Evolutionary conservation across 2,888 invertebrate genomes (phyloP), one percentile per base, ranked within the genome.

Genomic region (Eupsilia transversa): DNA sequence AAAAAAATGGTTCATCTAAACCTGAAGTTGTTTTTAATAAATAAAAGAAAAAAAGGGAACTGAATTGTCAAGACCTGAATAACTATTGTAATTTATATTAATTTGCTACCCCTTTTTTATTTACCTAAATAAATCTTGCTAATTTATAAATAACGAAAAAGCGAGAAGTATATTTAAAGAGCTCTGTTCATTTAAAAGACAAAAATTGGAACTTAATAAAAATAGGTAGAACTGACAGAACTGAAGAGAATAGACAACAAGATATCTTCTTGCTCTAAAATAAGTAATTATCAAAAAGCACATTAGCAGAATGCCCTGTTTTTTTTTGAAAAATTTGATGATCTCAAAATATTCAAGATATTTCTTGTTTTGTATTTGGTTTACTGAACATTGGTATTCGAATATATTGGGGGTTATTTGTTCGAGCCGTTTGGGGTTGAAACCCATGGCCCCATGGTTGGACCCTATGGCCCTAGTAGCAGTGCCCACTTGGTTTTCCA

Each of bases 161-260:
- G 14, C 35, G 20, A 60, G 41, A 61, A 23, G 35, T 65, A 70
- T 61, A 72, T n/a, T n/a, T 64, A 72, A 52, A 35, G 10, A 72
- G 27, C 52, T 52, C 10, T 33, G 33, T 64, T 69, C 57, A 5
- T 54, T 65, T 71, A 43, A 52, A 69, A 72, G 54, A 30, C 41
- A 56, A 56, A 41, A 41, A 41, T 41, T 75, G 7, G 0, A 68
- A 61, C 17, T 35, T 59, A 77, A 63, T 68, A 65, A 68, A 69
- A 73, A 69, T 64, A 57, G 33, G 63, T 14, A 57, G 23, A 72
- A 72, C 43, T n/a, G n/a, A n/a, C n/a, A n/a, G n/a, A n/a, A n/a
- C n/a, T n/a, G n/a, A n/a, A n/a, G n/a, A n/a, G n/a, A n/a, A 27
- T 66, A 43, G 38, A 4, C 4, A 61, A 5, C 10, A 61, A 38